Conservation (phyloP, 2,797 vertebrate species). For the Fratercula arctica region DNA sequence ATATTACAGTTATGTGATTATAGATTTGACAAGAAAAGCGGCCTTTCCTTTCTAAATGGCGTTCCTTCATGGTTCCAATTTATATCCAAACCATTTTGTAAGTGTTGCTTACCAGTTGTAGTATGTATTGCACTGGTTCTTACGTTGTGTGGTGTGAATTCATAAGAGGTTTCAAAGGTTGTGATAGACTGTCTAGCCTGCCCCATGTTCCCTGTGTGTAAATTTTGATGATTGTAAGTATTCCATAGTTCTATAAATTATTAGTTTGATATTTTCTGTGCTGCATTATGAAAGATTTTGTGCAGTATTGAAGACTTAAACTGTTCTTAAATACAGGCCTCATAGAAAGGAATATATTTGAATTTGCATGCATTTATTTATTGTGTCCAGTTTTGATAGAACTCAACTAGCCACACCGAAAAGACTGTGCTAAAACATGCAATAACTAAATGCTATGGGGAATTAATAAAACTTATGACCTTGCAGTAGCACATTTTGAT, state of each 20-base stretch:
- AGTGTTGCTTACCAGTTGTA: constrained; percentile 25
- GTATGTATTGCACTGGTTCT: not conserved
- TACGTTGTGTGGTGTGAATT: constrained; percentile 48
- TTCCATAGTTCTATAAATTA: not conserved
- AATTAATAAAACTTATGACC: not conserved
- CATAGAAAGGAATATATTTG: not conserved
- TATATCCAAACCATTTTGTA: constrained; percentile 64
- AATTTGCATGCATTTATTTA: constrained; percentile 11
- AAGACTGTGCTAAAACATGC: not conserved
- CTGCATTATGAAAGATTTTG: not conserved
- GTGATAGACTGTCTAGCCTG: not conserved
- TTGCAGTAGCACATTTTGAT: not conserved
- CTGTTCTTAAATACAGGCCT: not conserved
- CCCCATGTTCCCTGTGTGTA: not conserved
- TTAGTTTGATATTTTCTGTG: not conserved
- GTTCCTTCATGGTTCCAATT: not conserved
- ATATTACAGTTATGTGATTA: not conserved
- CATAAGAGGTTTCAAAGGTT: not conserved
- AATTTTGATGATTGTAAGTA: not conserved
- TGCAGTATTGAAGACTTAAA: not conserved
- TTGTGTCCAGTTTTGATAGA: not conserved
- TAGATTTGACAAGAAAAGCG: not conserved
- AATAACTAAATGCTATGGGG: not conserved
- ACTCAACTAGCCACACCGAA: not conserved
- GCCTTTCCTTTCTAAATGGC: not conserved